A percentile compares a stretch with the other conserved stretches of the same genome.
Conservation (phyloP, 1,140 invertebrate genomes). For the Sminthurides bifidus region DNA sequence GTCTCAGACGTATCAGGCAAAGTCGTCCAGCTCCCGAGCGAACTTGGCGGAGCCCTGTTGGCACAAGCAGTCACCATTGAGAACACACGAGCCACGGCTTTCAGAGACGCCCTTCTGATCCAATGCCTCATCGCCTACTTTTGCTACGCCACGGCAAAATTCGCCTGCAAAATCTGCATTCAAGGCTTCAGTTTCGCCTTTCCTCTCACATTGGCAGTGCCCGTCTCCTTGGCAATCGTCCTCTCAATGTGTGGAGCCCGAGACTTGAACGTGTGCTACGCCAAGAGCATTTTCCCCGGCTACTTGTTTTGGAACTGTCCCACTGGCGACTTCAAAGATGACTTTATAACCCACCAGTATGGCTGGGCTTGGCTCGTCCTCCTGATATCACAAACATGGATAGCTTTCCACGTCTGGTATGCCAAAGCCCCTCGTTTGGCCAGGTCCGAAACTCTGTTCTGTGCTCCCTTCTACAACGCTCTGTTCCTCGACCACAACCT, state of each 20-base stretch:
- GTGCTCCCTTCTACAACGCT: slow-evolving; percentile 43
- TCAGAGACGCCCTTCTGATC: slow-evolving; percentile 1
- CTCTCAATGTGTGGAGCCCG: slow-evolving; percentile 29
- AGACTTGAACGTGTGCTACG: slow-evolving; percentile 28
- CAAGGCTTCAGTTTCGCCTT: slow-evolving; percentile 39
- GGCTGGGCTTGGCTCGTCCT: slow-evolving; percentile 39
- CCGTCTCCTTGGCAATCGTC: slow-evolving; percentile 34
- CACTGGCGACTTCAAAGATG: slow-evolving; percentile 18
- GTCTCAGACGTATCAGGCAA: slow-evolving; percentile 16
- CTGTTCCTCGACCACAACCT: slow-evolving; percentile 46
- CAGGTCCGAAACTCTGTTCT: slow-evolving; percentile 39
- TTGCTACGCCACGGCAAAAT: slow-evolving; percentile 26
- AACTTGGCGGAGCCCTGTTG: slow-evolving; percentile 9
- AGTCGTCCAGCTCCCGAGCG: slow-evolving; percentile 17
- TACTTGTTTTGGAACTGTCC: slow-evolving; percentile 32
- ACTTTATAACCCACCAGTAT: slow-evolving; percentile 30
- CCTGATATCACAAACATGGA: slow-evolving; percentile 41
- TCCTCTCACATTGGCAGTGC: slow-evolving; percentile 37
- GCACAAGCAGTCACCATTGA: neutral
- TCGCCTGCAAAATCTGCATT: slow-evolving; percentile 33
- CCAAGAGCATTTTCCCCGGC: slow-evolving; percentile 28
- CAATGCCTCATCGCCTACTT: slow-evolving; percentile 22
- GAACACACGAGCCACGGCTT: no score
- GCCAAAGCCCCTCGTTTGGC: slow-evolving; percentile 44
- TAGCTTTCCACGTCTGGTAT: slow-evolving; percentile 46